Percentiles rank a stretch among this genome's conserved stretches.
phyloP scores from a whole-genome alignment of 2,888 invertebrate species.

The Dryomyza anilis region DNA sequence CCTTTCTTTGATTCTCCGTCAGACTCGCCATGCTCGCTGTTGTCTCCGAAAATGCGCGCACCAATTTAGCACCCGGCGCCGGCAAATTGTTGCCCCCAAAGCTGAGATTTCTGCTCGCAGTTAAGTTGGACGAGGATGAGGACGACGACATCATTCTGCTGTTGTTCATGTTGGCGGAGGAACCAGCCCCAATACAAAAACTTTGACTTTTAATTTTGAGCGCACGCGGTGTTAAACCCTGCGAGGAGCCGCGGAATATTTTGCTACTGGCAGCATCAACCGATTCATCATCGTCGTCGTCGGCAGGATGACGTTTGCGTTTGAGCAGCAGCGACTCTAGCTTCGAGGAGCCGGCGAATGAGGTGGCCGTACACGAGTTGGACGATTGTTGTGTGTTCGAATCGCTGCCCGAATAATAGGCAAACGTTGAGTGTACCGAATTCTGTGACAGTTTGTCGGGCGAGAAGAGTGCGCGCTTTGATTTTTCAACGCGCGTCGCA shows the following conservation, averaged over 20 bases:
- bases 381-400: background rate
- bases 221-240: slow-evolving; percentile 53
- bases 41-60: slow-evolving; percentile 49
- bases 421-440: slow-evolving; percentile 11
- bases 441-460: slow-evolving; percentile 59
- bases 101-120: slow-evolving; percentile 12
- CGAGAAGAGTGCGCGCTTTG: slow-evolving; percentile 72
- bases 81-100: slow-evolving; percentile 31
- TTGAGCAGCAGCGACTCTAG: slow-evolving; percentile 51
- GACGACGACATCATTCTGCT: slow-evolving; percentile 23
- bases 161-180: slow-evolving; percentile 39
- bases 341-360: slow-evolving; percentile 33
- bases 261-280: slow-evolving; percentile 47
- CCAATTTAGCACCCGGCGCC: slow-evolving; percentile 39
- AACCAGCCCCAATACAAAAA: slow-evolving; percentile 58
- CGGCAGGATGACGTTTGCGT: slow-evolving; percentile 49
- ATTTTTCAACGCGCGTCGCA: slow-evolving; percentile 65
- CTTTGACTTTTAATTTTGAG: slow-evolving; percentile 60
- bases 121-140: background rate
- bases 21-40: slow-evolving; percentile 43
- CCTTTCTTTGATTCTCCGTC: slow-evolving; percentile 58
- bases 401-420: background rate
- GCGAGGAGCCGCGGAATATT: slow-evolving; percentile 41
- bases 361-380: background rate
- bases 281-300: slow-evolving; percentile 40